Base-by-base conservation (phyloP, 2,113 vertebrate genomes). In the Glaucomys volans region DNA sequence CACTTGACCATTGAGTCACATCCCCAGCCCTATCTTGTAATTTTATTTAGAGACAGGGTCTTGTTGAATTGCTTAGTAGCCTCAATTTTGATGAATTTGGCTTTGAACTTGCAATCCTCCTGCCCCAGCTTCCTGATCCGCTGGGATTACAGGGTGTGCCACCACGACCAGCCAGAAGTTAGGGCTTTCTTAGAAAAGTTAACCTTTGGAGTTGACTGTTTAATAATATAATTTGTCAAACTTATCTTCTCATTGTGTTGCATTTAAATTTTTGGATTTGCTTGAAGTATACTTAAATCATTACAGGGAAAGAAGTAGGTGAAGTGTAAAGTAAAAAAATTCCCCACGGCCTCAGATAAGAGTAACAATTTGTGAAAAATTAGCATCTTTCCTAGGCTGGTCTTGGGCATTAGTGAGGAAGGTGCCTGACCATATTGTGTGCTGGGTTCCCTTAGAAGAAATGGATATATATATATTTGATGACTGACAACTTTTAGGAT, bases 251-350 rank as follows among this genome's bases (percentile, higher is more conserved):
- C 37, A 84, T 75, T 71, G 42, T 24, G n/a, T 0, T 52, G 52
- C n/a, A 93, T 26, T 91, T 67, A 80, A 13, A 88, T 20, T 30
- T 93, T 84, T 87, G 2, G n/a, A 69, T 93, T 90, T 84, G 35
- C 30, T 76, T 86, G 59, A 81, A 72, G 37, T 66, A 66, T 37
- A 72, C 24, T 42, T 80, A 80, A 87, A 30, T 90, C 67, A 86
- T 83, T 57, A 59, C 7, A 90, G 4, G 20, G 13, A 54, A 91
- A 10, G 14, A 67, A 20, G 35, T 57, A 71, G 11, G 26, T 75
- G 4, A 90, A 35, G 44, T 62, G 85, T 81, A 74, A 47, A 79
- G 32, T 44, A 16, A 59, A 92, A 90, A 90, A 13, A 35, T 47
- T 66, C 13, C 54, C 24, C 42, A 54, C 30, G 20, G 13, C 4